Conservation (phyloP, 2,797 vertebrate species). For the Dendrocincla tyrannina region DNA sequence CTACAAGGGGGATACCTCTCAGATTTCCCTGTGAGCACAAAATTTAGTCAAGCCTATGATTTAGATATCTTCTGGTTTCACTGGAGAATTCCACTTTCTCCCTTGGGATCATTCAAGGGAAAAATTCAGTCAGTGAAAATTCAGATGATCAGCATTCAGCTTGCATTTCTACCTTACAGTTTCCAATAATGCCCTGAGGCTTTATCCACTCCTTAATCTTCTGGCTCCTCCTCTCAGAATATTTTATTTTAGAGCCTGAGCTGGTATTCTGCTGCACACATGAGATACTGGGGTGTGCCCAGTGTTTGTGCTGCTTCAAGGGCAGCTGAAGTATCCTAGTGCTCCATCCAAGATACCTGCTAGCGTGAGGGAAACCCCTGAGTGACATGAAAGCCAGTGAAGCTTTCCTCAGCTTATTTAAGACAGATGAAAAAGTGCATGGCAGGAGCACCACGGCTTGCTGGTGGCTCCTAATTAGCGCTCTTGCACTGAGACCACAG, state of each 20-base stretch:
- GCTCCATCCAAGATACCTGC: neutral
- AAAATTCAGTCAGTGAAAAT: neutral
- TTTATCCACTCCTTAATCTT: neutral
- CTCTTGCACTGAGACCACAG: neutral
- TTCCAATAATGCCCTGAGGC: neutral
- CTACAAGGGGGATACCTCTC: neutral
- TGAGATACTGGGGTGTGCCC: neutral
- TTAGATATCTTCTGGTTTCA: neutral
- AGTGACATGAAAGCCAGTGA: neutral
- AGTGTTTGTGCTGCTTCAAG: neutral
- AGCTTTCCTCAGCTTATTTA: constrained; percentile 12
- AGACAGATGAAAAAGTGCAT: neutral
- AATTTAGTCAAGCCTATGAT: constrained; percentile 16
- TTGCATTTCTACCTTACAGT: neutral
- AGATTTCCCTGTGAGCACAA: neutral
- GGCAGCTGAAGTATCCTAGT: neutral
- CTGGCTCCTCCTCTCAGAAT: neutral
- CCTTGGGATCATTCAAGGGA: neutral
- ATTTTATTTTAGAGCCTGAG: neutral
- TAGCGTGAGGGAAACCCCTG: neutral
- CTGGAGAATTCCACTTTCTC: neutral
- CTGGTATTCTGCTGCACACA: neutral
- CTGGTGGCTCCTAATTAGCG: neutral
- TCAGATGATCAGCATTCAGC: neutral
- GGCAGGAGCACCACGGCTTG: neutral